phyloP scores from a whole-genome alignment of 2,113 vertebrate genomes.

The Stegostoma tigrinum region DNA sequence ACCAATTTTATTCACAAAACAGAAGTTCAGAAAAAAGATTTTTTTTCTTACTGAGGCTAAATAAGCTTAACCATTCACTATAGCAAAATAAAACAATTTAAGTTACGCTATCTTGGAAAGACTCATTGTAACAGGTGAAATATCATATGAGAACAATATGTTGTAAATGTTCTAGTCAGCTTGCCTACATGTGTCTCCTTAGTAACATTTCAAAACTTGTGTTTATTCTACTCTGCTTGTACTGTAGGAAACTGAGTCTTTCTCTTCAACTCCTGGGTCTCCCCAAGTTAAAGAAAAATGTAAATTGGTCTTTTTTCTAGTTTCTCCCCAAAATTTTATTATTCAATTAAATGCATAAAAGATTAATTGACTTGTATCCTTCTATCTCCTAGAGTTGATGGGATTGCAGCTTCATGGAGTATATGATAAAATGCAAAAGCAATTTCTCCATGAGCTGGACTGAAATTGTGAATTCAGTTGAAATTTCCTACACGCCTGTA shows the following conservation, averaged over 20 bases:
- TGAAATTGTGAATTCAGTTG: background rate
- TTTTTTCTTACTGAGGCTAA: background rate
- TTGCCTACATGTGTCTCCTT: background rate
- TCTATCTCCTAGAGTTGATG: no score
- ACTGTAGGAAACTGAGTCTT: background rate
- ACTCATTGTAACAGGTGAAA: background rate
- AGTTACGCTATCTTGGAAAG: background rate
- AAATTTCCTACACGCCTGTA: background rate
- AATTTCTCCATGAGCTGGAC: background rate
- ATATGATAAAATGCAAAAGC: background rate
- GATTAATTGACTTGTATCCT: no score
- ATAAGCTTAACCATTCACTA: background rate
- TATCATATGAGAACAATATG: background rate
- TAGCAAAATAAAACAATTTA: background rate
- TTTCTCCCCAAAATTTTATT: background rate
- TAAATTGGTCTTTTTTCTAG: background rate
- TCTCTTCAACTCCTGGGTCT: background rate
- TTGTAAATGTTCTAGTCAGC: background rate
- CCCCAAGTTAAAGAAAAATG: background rate
- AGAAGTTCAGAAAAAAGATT: background rate
- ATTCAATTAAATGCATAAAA: background rate
- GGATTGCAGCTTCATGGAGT: background rate
- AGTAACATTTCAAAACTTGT: background rate
- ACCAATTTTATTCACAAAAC: background rate
- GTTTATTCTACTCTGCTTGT: background rate